Percentiles rank a stretch among this genome's conserved stretches.
phyloP scores from a whole-genome alignment of 2,797 vertebrate species.

The Delichon dasypus region DNA sequence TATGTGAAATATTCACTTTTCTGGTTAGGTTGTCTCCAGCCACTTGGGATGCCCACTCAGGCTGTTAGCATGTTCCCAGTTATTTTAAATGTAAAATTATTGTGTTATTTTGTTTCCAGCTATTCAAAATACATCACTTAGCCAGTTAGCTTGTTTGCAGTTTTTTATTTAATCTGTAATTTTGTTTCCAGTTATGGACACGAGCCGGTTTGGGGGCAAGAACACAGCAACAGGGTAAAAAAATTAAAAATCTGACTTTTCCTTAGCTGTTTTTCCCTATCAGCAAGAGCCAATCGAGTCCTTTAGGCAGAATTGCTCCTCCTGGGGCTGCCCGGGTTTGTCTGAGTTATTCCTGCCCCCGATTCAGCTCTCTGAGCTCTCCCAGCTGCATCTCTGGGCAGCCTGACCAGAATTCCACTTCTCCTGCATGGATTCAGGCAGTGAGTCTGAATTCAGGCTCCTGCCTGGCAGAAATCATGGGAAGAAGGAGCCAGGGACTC shows the following conservation, averaged over 20 bases:
- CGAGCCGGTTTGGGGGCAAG: neutral
- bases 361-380: neutral
- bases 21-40: neutral
- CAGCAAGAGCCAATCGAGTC: neutral
- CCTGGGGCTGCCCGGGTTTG: neutral
- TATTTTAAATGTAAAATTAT: neutral
- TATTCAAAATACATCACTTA: neutral
- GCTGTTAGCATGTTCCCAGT: neutral
- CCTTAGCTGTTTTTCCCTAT: neutral
- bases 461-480: neutral
- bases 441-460: neutral
- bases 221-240: neutral
- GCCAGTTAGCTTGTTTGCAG: neutral
- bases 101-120: neutral
- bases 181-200: neutral
- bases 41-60: too few relatives aligned
- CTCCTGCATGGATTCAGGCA: neutral
- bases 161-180: neutral
- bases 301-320: neutral
- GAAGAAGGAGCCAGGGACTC: neutral
- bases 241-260: neutral
- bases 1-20: neutral
- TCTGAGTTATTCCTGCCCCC: neutral
- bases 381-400: neutral
- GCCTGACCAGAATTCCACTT: neutral